These are phyloP conservation scores for Neoitamus cyanurus DNA, from an alignment of 2,888 invertebrate species.

Conservation along the genomic window DNA sequence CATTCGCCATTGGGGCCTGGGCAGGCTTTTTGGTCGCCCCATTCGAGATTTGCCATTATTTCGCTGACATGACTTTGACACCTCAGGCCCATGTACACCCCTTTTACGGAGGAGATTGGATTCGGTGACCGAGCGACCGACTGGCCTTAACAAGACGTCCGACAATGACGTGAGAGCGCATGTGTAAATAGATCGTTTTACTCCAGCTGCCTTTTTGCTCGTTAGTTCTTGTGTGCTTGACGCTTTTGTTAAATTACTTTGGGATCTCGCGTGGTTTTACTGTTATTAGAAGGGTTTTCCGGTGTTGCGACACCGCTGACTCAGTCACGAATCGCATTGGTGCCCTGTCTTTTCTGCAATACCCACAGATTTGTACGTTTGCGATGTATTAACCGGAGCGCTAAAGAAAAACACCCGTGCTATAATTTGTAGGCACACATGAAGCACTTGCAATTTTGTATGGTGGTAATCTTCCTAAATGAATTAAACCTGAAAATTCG, in stretches of 20 bases:
- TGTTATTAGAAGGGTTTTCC: neutral
- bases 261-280: neutral
- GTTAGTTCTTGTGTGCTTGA: neutral
- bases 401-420: no score
- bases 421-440: no score
- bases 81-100: constrained; percentile 26
- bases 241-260: constrained; percentile 1
- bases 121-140: neutral
- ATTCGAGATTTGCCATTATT: constrained; percentile 25
- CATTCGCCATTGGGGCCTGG: neutral
- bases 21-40: neutral
- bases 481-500: no score
- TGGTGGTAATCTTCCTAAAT: no score
- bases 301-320: neutral
- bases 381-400: no score
- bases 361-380: no score
- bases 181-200: constrained; percentile 13
- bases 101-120: constrained; percentile 43
- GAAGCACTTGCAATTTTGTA: no score
- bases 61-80: constrained; percentile 43
- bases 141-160: constrained; percentile 36
- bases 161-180: constrained; percentile 26
- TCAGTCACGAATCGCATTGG: neutral
- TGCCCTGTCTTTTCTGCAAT: neutral
- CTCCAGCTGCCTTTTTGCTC: neutral